phyloP scores from a whole-genome alignment of 1,140 invertebrate species.

The Trigoniulus corallinus region DNA sequence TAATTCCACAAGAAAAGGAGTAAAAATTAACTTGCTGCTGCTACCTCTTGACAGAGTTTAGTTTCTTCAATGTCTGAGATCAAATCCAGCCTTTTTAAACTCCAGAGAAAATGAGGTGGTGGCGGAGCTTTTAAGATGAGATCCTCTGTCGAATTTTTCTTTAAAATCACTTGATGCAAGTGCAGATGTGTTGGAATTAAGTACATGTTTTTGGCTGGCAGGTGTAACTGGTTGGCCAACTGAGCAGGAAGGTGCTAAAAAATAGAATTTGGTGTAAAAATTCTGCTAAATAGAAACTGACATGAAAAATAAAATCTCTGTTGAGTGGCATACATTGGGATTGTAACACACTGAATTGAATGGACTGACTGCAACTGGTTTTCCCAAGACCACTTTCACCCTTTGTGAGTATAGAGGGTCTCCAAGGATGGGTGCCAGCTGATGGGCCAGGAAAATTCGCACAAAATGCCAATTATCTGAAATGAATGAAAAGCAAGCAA shows the following conservation, averaged over 20 bases:
- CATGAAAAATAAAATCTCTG: too few species aligned
- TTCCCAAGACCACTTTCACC: conserved; percentile 22
- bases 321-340: conserved; percentile 17
- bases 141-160: conserved; percentile 10
- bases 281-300: too few species aligned
- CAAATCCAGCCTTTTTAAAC: conserved; percentile 19
- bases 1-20: not conserved
- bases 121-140: conserved; percentile 23
- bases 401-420: conserved; percentile 26
- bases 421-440: conserved; percentile 27
- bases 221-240: too few species aligned
- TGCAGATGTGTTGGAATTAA: conserved; percentile 31
- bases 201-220: too few species aligned
- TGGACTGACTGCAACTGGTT: conserved; percentile 21
- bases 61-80: too few species aligned
- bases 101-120: conserved; percentile 25
- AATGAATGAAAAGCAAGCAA: too few species aligned
- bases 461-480: conserved; percentile 21
- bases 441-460: conserved; percentile 24
- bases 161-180: conserved; percentile 18
- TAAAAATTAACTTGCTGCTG: not conserved
- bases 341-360: conserved; percentile 15
- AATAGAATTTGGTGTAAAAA: too few species aligned
- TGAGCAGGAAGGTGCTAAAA: too few species aligned
- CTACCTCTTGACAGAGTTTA: too few species aligned